These are phyloP conservation scores for Drosophila algonquin DNA, from an alignment of 2,888 invertebrate genomes.

Conservation along the genomic window DNA sequence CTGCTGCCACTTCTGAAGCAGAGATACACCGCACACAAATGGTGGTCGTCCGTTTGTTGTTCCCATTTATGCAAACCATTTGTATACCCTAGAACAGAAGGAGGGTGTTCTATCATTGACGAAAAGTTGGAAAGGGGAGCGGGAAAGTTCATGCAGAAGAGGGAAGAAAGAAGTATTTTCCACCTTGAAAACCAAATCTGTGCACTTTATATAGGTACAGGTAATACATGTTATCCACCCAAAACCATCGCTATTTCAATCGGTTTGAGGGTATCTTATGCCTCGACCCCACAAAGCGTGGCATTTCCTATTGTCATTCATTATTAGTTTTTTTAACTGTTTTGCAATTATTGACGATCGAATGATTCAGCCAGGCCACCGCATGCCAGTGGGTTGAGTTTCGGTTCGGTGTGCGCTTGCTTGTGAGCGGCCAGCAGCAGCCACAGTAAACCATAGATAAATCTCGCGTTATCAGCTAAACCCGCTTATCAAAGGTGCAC, in stretches of 20 bases:
- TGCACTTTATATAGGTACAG: too few relatives aligned
- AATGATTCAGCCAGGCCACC: conserved; percentile 22
- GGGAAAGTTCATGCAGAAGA: neutral
- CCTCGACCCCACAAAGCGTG: neutral
- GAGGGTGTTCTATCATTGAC: neutral
- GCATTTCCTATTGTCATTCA: conserved; percentile 23
- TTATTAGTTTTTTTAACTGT: conserved; percentile 20
- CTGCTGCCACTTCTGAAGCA: conserved; percentile 20
- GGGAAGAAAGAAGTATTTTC: neutral
- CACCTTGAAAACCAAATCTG: neutral
- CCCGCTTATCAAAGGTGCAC: conserved; percentile 63
- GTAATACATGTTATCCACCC: too few relatives aligned
- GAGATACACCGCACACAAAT: conserved; percentile 21
- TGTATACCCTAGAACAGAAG: neutral
- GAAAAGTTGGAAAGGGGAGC: neutral
- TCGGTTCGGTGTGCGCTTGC: conserved; percentile 3
- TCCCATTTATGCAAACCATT: conserved; percentile 56
- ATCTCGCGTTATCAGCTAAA: conserved; percentile 67
- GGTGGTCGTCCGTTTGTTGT: conserved; percentile 33
- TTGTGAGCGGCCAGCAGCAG: neutral
- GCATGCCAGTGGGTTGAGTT: conserved; percentile 31
- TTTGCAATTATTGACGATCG: conserved; percentile 16
- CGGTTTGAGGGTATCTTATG: neutral
- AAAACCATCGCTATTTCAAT: too few relatives aligned
- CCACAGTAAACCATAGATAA: conserved; percentile 62